Conservation (phyloP, 2,888 invertebrate genomes). For the Apotomis turbidana region DNA sequence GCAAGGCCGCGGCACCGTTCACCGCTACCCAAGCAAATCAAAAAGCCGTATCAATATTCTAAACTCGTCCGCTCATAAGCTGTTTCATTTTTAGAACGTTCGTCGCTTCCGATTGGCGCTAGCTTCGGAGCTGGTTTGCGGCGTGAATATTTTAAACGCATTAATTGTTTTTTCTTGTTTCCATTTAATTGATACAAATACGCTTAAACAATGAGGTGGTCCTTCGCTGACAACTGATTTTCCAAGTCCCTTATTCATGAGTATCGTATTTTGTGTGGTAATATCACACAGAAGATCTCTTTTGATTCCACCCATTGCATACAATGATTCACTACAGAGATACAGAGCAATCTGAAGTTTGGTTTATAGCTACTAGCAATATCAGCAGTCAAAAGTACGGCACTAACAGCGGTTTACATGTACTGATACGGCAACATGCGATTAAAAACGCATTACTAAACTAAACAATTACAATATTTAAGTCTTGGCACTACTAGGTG, state of each 20-base stretch:
- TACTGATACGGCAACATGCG: no score
- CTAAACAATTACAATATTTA: no score
- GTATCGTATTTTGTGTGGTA: background rate
- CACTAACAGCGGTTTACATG: no score
- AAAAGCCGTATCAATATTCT: constrained; percentile 6
- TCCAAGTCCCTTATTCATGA: background rate
- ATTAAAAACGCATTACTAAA: no score
- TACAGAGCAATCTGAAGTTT: no score
- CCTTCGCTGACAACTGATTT: background rate
- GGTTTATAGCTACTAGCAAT: no score
- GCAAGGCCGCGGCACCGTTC: constrained; percentile 65
- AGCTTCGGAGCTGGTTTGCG: constrained; percentile 27
- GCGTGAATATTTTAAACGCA: constrained; percentile 30
- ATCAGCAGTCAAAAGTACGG: no score
- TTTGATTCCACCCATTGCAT: no score
- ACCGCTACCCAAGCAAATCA: constrained; percentile 20
- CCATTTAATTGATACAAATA: constrained; percentile 19
- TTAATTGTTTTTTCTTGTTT: constrained; percentile 20
- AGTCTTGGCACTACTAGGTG: no score
- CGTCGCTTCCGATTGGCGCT: constrained; percentile 26
- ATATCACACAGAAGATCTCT: no score
- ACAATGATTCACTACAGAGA: no score
- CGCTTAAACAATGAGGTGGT: background rate
- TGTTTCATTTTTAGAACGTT: background rate
- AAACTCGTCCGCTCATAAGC: background rate